Evolutionary conservation across 2,113 vertebrate species (phyloP).

Genomic region (Thomomys bottae): DNA sequence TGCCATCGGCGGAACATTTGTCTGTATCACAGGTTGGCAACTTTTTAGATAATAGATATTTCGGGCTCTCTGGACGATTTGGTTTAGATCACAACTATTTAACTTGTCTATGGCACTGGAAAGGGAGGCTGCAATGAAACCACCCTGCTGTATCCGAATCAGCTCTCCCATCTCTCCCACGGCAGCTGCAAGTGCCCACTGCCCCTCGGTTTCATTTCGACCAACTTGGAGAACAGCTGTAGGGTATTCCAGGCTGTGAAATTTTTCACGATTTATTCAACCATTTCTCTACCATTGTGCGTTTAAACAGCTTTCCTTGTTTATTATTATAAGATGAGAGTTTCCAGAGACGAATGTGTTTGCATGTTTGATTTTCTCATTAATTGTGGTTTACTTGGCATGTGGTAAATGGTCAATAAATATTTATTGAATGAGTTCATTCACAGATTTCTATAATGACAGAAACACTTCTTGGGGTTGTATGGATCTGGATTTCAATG

Average conservation of each 20-base stretch:
- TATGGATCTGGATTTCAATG: neutral
- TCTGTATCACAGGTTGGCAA: accelerated
- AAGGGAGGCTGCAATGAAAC: neutral
- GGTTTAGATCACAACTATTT: neutral
- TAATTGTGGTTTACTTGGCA: neutral
- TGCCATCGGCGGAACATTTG: neutral
- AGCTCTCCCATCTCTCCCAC: neutral
- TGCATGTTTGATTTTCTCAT: neutral
- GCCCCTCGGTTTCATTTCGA: neutral
- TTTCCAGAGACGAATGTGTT: neutral
- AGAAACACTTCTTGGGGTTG: neutral
- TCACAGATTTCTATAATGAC: neutral
- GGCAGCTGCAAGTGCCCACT: neutral
- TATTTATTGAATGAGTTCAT: slow-evolving; percentile 4
- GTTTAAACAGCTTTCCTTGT: neutral
- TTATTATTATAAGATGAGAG: neutral
- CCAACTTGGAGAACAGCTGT: neutral
- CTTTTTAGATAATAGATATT: neutral
- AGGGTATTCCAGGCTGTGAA: neutral
- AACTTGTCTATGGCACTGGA: neutral
- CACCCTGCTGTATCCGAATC: neutral
- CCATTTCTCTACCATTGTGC: neutral
- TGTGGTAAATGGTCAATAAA: neutral
- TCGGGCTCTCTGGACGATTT: neutral
- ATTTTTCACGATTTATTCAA: neutral